phyloP scores from a whole-genome alignment of 2,888 invertebrate genomes.

The Epistrophe eligans region DNA sequence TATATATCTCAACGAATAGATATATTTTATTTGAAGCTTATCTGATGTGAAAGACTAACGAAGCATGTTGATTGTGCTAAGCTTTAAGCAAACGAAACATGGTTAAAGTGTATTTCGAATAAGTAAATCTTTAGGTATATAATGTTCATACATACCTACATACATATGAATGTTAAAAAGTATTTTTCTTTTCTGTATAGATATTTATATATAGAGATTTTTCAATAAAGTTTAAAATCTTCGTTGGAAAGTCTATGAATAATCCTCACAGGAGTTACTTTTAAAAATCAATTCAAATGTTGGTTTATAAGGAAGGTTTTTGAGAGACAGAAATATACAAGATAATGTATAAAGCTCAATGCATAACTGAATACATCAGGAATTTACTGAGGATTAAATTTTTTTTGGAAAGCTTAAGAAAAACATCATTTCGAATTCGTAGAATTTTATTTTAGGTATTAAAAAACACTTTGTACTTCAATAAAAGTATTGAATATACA shows the following conservation, averaged over 20 bases:
- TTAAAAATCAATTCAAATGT: neutral
- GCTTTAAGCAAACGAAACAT: constrained; percentile 10
- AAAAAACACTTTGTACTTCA: no score
- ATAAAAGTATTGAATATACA: no score
- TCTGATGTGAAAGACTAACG: constrained; percentile 25
- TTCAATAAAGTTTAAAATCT: neutral
- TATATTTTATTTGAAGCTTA: constrained; percentile 17
- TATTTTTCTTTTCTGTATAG: neutral
- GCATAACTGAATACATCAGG: neutral
- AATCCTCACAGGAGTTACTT: neutral
- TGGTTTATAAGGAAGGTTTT: neutral
- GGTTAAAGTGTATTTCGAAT: neutral
- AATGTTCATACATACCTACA: no score
- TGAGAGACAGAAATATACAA: neutral
- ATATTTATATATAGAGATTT: neutral
- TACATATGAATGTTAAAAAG: neutral
- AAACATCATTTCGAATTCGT: no score
- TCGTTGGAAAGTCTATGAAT: neutral
- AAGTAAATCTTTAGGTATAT: neutral
- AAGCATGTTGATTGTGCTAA: constrained; percentile 25
- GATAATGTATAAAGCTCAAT: neutral
- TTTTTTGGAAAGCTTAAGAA: no score
- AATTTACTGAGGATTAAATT: no score
- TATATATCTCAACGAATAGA: neutral
- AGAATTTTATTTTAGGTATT: no score